Conservation (phyloP, 2,113 vertebrate species). For the Leptosomus discolor region DNA sequence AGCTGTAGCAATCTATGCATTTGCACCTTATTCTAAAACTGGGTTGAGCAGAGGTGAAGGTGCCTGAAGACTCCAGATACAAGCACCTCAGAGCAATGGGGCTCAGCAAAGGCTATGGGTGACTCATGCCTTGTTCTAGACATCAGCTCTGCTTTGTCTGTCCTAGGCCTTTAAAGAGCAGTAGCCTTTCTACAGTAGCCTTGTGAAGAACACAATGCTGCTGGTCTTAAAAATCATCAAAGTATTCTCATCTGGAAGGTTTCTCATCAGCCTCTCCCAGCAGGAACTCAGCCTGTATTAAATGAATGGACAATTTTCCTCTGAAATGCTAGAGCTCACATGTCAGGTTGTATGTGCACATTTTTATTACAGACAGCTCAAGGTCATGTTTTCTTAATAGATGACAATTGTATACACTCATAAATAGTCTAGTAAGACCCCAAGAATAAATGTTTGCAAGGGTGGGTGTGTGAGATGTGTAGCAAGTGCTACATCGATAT, state of each 20-base stretch:
- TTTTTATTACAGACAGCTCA: neutral
- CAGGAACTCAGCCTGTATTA: neutral
- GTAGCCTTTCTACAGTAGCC: too few species aligned
- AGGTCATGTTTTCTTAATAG: neutral
- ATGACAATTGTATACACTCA: neutral
- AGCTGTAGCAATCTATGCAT: neutral
- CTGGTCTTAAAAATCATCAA: neutral
- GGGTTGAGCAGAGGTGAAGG: neutral
- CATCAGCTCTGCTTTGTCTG: neutral
- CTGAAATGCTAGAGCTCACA: neutral
- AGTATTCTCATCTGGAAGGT: neutral
- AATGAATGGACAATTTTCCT: neutral
- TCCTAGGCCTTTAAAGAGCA: neutral
- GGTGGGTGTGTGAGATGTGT: neutral
- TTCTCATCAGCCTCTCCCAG: neutral
- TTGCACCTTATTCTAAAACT: neutral
- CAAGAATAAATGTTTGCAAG: neutral
- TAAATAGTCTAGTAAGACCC: neutral
- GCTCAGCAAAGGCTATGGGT: neutral
- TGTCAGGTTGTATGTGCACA: rapidly evolving
- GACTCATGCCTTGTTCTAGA: neutral
- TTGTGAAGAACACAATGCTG: rapidly evolving
- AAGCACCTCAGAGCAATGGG: neutral
- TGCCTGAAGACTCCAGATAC: neutral
- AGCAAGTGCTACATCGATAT: neutral